These are phyloP conservation scores for Pheosia tremula DNA, from an alignment of 2,888 invertebrate genomes.

Conservation along the genomic window DNA sequence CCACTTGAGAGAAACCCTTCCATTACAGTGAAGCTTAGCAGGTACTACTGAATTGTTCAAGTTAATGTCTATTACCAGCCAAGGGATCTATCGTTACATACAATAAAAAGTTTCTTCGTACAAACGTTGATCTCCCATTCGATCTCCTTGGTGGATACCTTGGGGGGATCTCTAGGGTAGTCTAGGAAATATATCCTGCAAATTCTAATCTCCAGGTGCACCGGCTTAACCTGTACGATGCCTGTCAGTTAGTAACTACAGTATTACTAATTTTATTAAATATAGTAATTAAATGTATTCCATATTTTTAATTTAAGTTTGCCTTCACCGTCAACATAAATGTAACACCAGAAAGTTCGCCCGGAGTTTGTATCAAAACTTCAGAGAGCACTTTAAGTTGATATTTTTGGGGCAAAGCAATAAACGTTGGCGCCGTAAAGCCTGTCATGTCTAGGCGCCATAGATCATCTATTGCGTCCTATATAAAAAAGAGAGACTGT, in stretches of 20 bases:
- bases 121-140: too few relatives aligned
- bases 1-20: constrained; percentile 18
- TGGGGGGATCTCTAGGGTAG: too few relatives aligned
- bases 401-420: constrained; percentile 41
- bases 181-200: too few relatives aligned
- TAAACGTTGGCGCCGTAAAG: constrained; percentile 49
- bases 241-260: too few relatives aligned
- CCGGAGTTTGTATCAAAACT: not conserved
- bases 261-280: too few relatives aligned
- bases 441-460: constrained; percentile 49
- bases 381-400: constrained; percentile 17
- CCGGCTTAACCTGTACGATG: too few relatives aligned
- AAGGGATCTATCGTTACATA: too few relatives aligned
- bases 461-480: constrained; percentile 55
- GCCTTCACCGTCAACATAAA: not conserved
- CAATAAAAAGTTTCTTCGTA: too few relatives aligned
- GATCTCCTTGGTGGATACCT: too few relatives aligned
- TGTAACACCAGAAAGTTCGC: not conserved
- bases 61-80: not conserved
- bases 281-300: too few relatives aligned
- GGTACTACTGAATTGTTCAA: not conserved
- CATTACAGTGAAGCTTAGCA: constrained; percentile 11
- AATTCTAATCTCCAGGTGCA: too few relatives aligned
- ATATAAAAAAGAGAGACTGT: constrained; percentile 46
- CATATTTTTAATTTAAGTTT: too few relatives aligned